Base-by-base conservation (phyloP, 2,888 invertebrate genomes). In the Apamea monoglypha region DNA sequence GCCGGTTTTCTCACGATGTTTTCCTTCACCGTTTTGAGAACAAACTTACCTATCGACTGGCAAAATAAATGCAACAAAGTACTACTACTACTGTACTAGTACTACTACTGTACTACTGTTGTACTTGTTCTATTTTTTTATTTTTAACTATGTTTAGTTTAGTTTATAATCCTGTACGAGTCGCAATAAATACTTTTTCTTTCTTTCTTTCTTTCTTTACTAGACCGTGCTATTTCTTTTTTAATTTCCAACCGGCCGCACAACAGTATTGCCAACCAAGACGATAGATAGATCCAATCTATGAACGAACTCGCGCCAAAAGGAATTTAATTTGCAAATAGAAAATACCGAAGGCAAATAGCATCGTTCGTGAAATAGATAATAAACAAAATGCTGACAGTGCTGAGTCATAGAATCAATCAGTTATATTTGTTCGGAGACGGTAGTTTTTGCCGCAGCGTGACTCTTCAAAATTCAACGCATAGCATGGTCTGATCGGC, bases 361-460 rank as follows among this genome's bases (percentile, higher is more conserved):
- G 61, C 59, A 68, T 64, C 40, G 64, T 59, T 36, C 47, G 32
- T 53, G n/a, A 71, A 61, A 76, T 75, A 69, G 67, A 74, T 71
- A 87, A 76, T 67, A 76, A 32, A 74, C 53, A 69, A 36, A 86
- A 66, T 29, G 61, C 70, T 85, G 71, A 63, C 63, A 47, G n/a
- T 64, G 86, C 86, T 74, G 83, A 87, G 78, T 86, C 86, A 86
- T 40, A 76, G 71, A 68, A 86, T 86, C 83, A 88, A 86, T 86
- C 88, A 79, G 64, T 69, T 29, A 73, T 85, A 81, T 85, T 80
- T 74, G 63, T 76, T 74, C 29, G 32, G 14, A 67, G 80, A 64
- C 66, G 29, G 85, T 88, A 80, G 79, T 82, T 88, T 86, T 86
- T 81, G 71, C 86, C 86, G 86, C 86, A 88, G 78, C 80, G n/a